These are phyloP conservation scores for Phaedon cochleariae DNA, from an alignment of 2,888 invertebrate genomes.

Conservation along the genomic window DNA sequence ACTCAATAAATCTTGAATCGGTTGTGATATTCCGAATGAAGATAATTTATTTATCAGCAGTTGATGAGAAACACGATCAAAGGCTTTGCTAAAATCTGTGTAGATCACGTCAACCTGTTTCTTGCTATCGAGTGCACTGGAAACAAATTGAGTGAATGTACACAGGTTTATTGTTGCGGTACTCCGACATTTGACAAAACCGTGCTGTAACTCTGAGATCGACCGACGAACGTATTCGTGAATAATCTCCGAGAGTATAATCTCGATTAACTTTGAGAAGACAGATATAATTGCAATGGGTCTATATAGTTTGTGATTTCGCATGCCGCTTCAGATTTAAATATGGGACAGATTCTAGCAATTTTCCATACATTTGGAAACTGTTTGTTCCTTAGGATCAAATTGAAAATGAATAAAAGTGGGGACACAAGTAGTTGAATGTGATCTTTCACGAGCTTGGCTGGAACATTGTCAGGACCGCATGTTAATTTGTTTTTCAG, in stretches of 20 bases:
- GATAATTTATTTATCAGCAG: not conserved
- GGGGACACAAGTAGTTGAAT: not conserved
- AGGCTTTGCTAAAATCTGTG: not conserved
- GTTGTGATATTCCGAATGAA: no score
- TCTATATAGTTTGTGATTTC: not conserved
- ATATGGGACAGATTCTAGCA: not conserved
- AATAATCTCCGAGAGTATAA: not conserved
- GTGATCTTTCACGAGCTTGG: not conserved
- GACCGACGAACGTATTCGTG: not conserved
- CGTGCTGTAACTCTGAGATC: not conserved
- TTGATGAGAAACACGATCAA: not conserved
- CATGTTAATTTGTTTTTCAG: conserved; percentile 3
- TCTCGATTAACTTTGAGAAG: not conserved
- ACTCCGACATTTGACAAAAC: not conserved
- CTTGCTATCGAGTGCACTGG: not conserved
- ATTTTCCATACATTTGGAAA: conserved; percentile 2
- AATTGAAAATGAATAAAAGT: not conserved
- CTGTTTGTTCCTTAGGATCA: not conserved
- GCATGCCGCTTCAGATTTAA: not conserved
- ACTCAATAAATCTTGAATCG: no score
- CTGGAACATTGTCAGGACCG: not conserved
- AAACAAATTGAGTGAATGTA: not conserved
- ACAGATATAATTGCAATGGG: conserved; percentile 1
- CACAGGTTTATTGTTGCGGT: not conserved
- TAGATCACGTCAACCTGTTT: not conserved